Evolutionary conservation across 2,797 vertebrate species (phyloP).

Genomic region (Leptoclinus maculatus): DNA sequence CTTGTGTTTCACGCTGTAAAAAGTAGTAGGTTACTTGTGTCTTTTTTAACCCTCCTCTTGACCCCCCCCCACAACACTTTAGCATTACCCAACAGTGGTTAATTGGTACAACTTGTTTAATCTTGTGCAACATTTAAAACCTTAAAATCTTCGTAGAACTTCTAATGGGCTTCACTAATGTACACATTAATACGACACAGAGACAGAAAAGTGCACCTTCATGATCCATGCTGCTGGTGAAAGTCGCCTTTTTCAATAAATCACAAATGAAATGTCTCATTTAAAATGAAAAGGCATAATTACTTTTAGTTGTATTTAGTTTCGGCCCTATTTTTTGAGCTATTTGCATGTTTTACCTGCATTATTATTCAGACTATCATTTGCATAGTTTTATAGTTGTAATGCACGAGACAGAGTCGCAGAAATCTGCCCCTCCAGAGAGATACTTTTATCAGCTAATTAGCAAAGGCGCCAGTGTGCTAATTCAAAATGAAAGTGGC

Average conservation of each 20-base stretch:
- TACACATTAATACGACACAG: too few relatives aligned
- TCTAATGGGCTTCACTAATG: too few relatives aligned
- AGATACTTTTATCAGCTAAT: slow-evolving; percentile 49
- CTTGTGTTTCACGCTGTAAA: background rate
- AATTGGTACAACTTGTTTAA: background rate
- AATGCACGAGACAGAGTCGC: background rate
- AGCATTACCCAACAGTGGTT: background rate
- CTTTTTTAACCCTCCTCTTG: too few relatives aligned
- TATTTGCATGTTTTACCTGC: slow-evolving; percentile 7
- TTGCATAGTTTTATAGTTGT: background rate
- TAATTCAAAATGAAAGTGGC: slow-evolving; percentile 29
- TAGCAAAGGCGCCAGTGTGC: slow-evolving; percentile 34
- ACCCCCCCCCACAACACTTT: too few relatives aligned
- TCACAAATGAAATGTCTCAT: background rate
- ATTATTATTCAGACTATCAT: slow-evolving; percentile 7
- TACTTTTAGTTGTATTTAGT: background rate
- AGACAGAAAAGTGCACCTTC: too few relatives aligned
- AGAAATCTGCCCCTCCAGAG: slow-evolving; percentile 16
- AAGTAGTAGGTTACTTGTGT: background rate
- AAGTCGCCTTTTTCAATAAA: too few relatives aligned
- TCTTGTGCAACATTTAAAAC: background rate
- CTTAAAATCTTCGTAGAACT: too few relatives aligned
- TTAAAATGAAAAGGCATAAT: background rate
- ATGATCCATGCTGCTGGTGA: too few relatives aligned
- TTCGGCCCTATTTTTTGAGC: background rate